Evolutionary conservation across 2,113 vertebrate species (phyloP), one percentile per base, ranked within the genome.

Genomic region (Neopipo cinnamomea): DNA sequence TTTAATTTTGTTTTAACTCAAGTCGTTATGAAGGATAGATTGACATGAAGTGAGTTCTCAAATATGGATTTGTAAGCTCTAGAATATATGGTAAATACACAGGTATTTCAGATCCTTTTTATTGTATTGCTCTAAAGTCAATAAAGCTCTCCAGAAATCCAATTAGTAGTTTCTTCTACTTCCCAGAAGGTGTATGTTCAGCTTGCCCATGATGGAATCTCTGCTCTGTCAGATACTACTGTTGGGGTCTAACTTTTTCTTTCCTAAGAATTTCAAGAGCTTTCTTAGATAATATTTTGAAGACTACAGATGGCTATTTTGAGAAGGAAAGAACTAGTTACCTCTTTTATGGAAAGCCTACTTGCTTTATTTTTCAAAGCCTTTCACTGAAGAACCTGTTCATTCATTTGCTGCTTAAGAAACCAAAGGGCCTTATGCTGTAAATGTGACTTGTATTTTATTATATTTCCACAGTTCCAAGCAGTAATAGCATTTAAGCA

Each of bases 361-460:
- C 90, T 72, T 87, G 87, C 88, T 97, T 98, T 96, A 85, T 93
- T 97, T 97, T 97, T 97, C 72, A 95, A 95, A 96, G 92, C 84
- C 79, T 98, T 97, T 97, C 94, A 96, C 89, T 97, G 90, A 95
- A 91, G 88, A 95, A 96, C 95, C 87, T 96, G 95, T 97, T 97
- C 61, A 97, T 97, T 97, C 46, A 46, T 97, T 97, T 98, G 96
- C 97, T 98, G 97, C 97, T 98, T 94, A 95, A 96, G 96, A 97
- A 97, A 97, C 98, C 97, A 97, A 97, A 97, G 96, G 98, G 98
- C 98, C 97, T 98, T 98, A 98, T 94, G 96, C 95, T 98, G 92
- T 97, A 97, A 97, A 98, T 97, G 92, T 97, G 66, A 97, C 93
- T 97, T 98, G 95, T 98, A 96, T 96, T 98, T 98, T 94, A 85